Base-by-base conservation (phyloP, 2,797 vertebrate genomes). In the Semotilus atromaculatus region DNA sequence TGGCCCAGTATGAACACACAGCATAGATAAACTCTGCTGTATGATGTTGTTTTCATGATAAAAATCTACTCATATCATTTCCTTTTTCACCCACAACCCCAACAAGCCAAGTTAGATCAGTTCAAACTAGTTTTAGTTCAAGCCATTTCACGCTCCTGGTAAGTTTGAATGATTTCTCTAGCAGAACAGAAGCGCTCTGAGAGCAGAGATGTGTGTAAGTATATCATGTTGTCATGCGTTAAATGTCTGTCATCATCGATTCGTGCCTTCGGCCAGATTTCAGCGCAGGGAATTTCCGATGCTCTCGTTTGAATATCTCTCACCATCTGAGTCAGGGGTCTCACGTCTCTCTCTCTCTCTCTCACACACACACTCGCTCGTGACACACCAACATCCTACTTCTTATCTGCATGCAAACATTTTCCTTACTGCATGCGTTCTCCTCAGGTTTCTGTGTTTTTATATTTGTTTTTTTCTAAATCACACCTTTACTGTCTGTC, bases 251-350 rank as follows among this genome's bases (percentile, higher is more conserved):
- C 82, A 88, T 72, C 5, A 18, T n/a, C 9, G 3, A 16, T 45
- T 45, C 45, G 45, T 83, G 80, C 21, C 34, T 45, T 13, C 26
- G 48, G 45, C 18, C 71, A 74, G 83, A 87, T 83, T 45, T 58
- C 8, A 72, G 67, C 26, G 16, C 23, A 13, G 87, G 87, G 84
- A 86, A 77, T 81, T 86, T 86, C 84, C 87, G 45, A 58, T 16
- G 40, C 60, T 55, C 66, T 55, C 83, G 55, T 78, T 77, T 67
- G 29, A 81, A 83, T 66, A 79, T 88, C 76, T 84, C 83, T 18
- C 80, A 83, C 29, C 38, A 86, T 88, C 84, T 88, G 87, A 88
- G 84, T 86, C 87, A 88, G 83, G 85, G 85, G 87, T 88, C 87
- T 53, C 11, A 21, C 34, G 48, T 14, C 60, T 78, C 73, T 53